phyloP scores from a whole-genome alignment of 2,797 vertebrate genomes.

The Synaphobranchus kaupii region DNA sequence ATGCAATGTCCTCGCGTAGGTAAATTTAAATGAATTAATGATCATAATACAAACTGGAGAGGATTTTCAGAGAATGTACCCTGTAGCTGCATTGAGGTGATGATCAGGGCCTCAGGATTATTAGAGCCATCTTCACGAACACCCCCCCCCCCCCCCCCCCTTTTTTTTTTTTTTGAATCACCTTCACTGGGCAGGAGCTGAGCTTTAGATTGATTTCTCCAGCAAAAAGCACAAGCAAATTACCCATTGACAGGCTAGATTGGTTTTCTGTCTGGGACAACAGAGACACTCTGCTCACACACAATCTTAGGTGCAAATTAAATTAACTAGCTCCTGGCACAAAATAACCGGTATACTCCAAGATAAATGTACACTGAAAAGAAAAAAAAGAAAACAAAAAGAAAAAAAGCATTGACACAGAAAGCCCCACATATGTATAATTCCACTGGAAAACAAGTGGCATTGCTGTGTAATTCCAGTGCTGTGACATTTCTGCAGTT shows the following conservation, averaged over 20 bases:
- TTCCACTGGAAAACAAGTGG: neutral
- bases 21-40: neutral
- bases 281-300: neutral
- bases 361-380: conserved; percentile 2
- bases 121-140: neutral
- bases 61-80: neutral
- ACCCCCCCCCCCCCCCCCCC: neutral
- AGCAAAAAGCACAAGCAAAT: conserved; percentile 11
- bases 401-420: neutral
- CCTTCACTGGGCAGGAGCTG: neutral
- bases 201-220: conserved; percentile 6
- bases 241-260: neutral
- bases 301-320: neutral
- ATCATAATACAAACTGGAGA: neutral
- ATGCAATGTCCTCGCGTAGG: neutral
- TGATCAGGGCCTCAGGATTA: neutral
- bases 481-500: neutral
- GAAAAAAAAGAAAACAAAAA: neutral
- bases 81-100: neutral
- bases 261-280: conserved; percentile 14
- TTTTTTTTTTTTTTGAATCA: neutral
- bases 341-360: neutral
- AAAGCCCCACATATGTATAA: neutral
- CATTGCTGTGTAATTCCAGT: neutral
- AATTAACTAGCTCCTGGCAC: neutral